Evolutionary conservation across 2,888 invertebrate genomes (phyloP).

Genomic region (Drosophila algonquin): DNA sequence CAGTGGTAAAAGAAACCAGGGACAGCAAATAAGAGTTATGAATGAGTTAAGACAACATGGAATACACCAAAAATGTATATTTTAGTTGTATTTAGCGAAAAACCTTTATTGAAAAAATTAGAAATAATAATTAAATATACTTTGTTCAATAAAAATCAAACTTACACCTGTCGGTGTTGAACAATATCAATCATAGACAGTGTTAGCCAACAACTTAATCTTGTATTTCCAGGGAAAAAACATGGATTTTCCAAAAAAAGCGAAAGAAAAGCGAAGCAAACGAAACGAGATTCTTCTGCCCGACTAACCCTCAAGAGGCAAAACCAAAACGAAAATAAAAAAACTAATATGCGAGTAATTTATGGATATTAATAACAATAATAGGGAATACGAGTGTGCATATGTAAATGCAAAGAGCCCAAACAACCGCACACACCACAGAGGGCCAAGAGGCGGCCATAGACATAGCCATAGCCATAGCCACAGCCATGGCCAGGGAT

Average conservation of each 20-base stretch:
- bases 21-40: no score
- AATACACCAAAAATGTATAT: no score
- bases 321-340: slow-evolving; percentile 12
- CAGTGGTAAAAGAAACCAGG: no score
- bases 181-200: not conserved
- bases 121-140: no score
- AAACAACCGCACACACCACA: slow-evolving; percentile 28
- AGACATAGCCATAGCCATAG: not conserved
- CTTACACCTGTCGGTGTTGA: not conserved
- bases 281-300: slow-evolving; percentile 13
- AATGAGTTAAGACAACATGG: no score
- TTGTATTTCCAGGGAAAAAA: no score
- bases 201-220: not conserved
- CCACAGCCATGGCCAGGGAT: slow-evolving; percentile 2
- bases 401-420: slow-evolving; percentile 66
- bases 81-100: no score
- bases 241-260: no score
- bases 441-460: not conserved
- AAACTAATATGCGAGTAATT: slow-evolving; percentile 50
- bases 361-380: slow-evolving; percentile 77
- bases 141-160: no score
- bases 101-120: no score
- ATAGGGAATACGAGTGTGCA: slow-evolving; percentile 54
- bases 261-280: not conserved
- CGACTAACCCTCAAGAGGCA: slow-evolving; percentile 12